A percentile compares a stretch with the other conserved stretches of the same genome.
These are phyloP conservation scores for Drosophila tropicalis DNA, from an alignment of 1,140 invertebrate genomes.

Conservation along the genomic window DNA sequence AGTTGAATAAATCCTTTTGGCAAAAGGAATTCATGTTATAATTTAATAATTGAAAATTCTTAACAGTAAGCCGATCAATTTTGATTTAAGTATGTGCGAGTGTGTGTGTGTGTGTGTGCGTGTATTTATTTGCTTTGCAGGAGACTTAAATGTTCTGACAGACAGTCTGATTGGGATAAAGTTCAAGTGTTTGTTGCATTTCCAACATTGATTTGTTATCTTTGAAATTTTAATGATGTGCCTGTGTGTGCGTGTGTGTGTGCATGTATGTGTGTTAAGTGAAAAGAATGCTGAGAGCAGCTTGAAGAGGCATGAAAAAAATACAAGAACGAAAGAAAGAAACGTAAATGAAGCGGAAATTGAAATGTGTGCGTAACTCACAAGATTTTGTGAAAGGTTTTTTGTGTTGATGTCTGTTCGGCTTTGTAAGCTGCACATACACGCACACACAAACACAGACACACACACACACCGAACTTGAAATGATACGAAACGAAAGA, in stretches of 20 bases:
- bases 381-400: conserved; percentile 70
- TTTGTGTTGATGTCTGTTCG: conserved; percentile 54
- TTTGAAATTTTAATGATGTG: conserved; percentile 29
- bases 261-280: not conserved
- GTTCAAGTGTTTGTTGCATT: conserved; percentile 12
- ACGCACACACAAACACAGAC: conserved; percentile 10
- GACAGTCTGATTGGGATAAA: not conserved
- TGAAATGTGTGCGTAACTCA: conserved; percentile 58
- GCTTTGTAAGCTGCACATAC: conserved; percentile 29
- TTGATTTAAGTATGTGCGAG: not conserved
- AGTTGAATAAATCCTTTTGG: not conserved
- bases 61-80: conserved; percentile 1
- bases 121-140: conserved; percentile 3
- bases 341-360: conserved; percentile 67
- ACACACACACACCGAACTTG: not conserved
- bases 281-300: conserved; percentile 16
- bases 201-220: conserved; percentile 9
- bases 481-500: conserved; percentile 31
- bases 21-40: not conserved
- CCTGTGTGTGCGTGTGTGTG: not conserved
- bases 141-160: not conserved
- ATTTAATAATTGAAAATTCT: conserved; percentile 4
- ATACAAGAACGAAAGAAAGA: conserved; percentile 14
- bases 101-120: not conserved
- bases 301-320: conserved; percentile 8